Percentiles rank a stretch among this genome's conserved stretches.
phyloP scores from a whole-genome alignment of 2,888 invertebrate species.

The Zeuzera pyrina region DNA sequence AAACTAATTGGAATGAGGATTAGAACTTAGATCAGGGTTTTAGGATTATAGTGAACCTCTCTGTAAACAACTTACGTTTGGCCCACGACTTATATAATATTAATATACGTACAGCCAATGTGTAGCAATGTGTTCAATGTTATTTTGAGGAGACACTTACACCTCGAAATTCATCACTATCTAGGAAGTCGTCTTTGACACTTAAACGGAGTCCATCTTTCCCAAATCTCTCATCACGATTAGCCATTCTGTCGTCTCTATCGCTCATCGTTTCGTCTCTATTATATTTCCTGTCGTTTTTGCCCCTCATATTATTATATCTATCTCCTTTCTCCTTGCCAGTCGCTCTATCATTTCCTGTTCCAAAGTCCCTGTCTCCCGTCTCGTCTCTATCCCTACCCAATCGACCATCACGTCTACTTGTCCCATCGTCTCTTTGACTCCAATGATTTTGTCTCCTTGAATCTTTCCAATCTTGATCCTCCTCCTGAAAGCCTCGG shows the following conservation, averaged over 20 bases:
- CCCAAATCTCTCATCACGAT: too few species aligned
- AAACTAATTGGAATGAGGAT: too few species aligned
- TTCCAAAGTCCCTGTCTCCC: conserved; percentile 21
- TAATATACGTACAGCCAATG: too few species aligned
- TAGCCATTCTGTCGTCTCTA: conserved; percentile 17
- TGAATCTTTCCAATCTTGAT: conserved; percentile 39
- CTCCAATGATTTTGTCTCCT: conserved; percentile 27
- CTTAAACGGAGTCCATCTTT: too few species aligned
- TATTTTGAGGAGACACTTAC: too few species aligned
- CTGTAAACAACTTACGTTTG: too few species aligned
- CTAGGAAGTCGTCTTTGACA: too few species aligned
- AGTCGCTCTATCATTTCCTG: conserved; percentile 14
- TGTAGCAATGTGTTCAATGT: too few species aligned
- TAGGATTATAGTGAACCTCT: too few species aligned
- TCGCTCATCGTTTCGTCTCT: conserved; percentile 22
- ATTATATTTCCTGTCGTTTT: conserved; percentile 18
- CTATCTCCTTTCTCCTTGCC: conserved; percentile 17
- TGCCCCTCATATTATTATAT: conserved; percentile 17
- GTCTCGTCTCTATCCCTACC: conserved; percentile 6
- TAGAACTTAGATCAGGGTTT: too few species aligned
- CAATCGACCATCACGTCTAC: conserved; percentile 14
- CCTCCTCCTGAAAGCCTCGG: conserved; percentile 22
- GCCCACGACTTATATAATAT: too few species aligned
- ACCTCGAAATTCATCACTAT: too few species aligned
- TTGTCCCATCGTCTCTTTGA: conserved; percentile 22